phyloP scores from a whole-genome alignment of 2,113 vertebrate genomes.

The Cepphus grylle region DNA sequence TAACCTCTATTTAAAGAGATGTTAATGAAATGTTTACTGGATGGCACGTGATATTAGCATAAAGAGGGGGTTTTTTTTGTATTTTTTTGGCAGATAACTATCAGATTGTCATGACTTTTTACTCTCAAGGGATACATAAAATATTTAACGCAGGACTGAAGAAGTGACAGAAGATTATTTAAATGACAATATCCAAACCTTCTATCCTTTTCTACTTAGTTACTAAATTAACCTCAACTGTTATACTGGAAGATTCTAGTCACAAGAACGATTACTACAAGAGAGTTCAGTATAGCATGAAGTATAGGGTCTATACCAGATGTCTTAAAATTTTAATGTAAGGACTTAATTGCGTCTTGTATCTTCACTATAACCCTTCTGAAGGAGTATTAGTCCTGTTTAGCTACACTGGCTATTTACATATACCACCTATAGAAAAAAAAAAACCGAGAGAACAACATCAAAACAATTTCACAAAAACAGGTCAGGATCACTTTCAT shows the following conservation, averaged over 20 bases:
- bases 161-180: background rate
- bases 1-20: background rate
- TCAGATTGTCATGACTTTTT: background rate
- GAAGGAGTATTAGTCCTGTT: background rate
- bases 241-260: background rate
- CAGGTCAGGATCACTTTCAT: background rate
- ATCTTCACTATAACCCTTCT: background rate
- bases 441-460: fast-evolving
- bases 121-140: background rate
- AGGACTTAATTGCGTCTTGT: background rate
- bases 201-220: background rate
- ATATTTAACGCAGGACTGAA: background rate
- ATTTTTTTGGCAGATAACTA: background rate
- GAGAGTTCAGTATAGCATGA: background rate
- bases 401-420: background rate
- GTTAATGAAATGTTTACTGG: background rate
- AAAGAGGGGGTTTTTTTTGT: background rate
- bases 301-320: background rate
- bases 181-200: background rate
- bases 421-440: background rate
- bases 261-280: background rate
- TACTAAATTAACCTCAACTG: background rate
- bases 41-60: background rate
- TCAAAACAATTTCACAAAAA: background rate
- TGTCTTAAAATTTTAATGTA: background rate